Base-by-base conservation (phyloP, 2,888 invertebrate genomes). In the Norana najaformis region DNA sequence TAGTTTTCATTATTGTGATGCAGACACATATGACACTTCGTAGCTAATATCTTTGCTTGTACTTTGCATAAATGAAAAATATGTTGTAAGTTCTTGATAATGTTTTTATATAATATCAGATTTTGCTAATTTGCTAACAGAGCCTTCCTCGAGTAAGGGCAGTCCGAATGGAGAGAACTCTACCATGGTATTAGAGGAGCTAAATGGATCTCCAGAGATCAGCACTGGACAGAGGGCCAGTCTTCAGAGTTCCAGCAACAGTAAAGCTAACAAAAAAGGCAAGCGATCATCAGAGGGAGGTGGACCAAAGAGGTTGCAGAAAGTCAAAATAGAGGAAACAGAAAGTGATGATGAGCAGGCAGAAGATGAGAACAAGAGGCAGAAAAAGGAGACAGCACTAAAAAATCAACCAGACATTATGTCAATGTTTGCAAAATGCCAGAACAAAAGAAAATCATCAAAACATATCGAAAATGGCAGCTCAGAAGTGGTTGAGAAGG, bases 401-500 rank as follows among this genome's bases (percentile, higher is more conserved):
- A 90, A 88, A 90, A 88, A 88, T 39, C 90, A 90, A 39, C 90
- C 88, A 35, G 53, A 88, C 41, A 90, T 90, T 38, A 88, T 83
- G 88, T 90, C 90, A 20, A 88, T 90, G 90, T 90, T 90, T 90
- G 90, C 90, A 34, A n/a, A 69, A 38, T 41, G 41, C 18, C 39
- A 85, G 82, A 90, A 88, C 85, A 88, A 90, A 88, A 85, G 88
- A 35, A 88, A 85, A 39, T 88, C 90, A 20, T 82, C 38, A 83
- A 37, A 82, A 38, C 0, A 89, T 38, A n/a, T 69, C 30, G n/a
- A 30, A 36, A 85, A 85, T 85, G 85, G 36, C 37, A 85, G 36
- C 85, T 1, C 8, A 18, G 85, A 85, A 85, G 37, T 35, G 18
- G 37, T 36, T 8, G 85, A 35, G 16, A 85, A 85, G 20, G 35